Percentiles rank a stretch among this genome's conserved stretches.
These are phyloP conservation scores for Sebastes iracundus DNA, from an alignment of 2,797 vertebrate genomes.

Conservation along the genomic window DNA sequence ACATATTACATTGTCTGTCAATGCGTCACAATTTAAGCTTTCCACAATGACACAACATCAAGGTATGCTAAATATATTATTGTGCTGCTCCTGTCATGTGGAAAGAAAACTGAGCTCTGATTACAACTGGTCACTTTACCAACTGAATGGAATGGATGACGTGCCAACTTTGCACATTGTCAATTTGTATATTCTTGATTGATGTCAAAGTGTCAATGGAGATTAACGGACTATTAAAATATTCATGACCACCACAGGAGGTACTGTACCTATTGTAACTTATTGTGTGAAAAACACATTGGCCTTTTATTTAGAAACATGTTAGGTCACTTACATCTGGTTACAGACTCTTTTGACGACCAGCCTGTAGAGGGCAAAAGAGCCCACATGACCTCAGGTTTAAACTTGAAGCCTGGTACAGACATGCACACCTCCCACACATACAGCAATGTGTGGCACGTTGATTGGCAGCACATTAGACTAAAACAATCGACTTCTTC, in stretches of 20 bases:
- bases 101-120: background rate
- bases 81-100: background rate
- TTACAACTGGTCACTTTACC: background rate
- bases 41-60: background rate
- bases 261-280: background rate
- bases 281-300: too few species aligned
- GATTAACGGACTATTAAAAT: background rate
- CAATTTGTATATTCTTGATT: background rate
- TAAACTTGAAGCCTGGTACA: background rate
- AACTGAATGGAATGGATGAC: background rate
- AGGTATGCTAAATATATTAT: background rate
- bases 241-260: background rate
- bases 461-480: background rate
- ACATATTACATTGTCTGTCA: background rate
- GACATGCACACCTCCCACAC: background rate
- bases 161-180: background rate
- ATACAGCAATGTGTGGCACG: background rate
- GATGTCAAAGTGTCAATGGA: too few species aligned
- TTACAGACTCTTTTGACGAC: background rate
- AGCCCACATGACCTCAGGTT: background rate
- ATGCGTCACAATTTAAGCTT: background rate
- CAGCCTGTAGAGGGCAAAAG: conserved; percentile 17
- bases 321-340: background rate
- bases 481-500: background rate
- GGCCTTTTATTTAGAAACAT: background rate